Conservation (phyloP, 1,140 invertebrate genomes). For the Drosophila trapezifrons region DNA sequence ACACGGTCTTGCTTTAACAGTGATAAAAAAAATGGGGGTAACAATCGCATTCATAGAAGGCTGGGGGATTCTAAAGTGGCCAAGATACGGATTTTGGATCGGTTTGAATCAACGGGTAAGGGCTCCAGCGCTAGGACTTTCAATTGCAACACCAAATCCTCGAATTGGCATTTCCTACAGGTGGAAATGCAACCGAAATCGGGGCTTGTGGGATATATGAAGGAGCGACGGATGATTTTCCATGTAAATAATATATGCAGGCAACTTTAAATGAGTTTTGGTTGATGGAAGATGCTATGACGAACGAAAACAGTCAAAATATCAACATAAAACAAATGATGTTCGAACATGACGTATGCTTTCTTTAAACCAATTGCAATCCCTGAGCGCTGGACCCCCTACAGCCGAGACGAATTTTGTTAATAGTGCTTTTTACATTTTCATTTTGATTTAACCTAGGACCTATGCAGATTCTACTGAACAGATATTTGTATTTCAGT, state of each 20-base stretch:
- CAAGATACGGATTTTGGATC: slow-evolving; percentile 5
- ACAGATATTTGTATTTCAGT: slow-evolving; percentile 45
- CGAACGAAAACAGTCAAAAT: slow-evolving; percentile 59
- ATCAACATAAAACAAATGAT: slow-evolving; percentile 63
- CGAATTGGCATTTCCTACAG: slow-evolving; percentile 64
- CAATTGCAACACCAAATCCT: slow-evolving; percentile 35
- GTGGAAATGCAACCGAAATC: slow-evolving; percentile 68
- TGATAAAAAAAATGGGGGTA: slow-evolving; percentile 16
- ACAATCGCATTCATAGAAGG: slow-evolving; percentile 32
- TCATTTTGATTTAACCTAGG: slow-evolving; percentile 19
- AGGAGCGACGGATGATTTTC: slow-evolving; percentile 4
- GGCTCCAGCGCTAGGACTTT: slow-evolving; percentile 28
- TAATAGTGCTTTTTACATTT: slow-evolving; percentile 9
- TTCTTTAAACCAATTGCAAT: slow-evolving; percentile 14
- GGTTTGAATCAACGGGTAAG: slow-evolving; percentile 1
- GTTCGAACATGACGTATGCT: slow-evolving; percentile 46
- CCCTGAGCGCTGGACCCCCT: slow-evolving; percentile 11
- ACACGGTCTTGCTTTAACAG: slow-evolving; percentile 25
- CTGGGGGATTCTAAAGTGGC: slow-evolving; percentile 21
- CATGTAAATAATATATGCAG: slow-evolving; percentile 15
- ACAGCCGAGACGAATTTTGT: slow-evolving; percentile 12
- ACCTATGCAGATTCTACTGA: slow-evolving; percentile 38
- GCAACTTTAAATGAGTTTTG: not conserved
- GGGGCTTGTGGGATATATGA: slow-evolving; percentile 21
- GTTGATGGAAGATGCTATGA: slow-evolving; percentile 25